phyloP scores from a whole-genome alignment of 2,797 vertebrate species.

The Sitta carolinensis region DNA sequence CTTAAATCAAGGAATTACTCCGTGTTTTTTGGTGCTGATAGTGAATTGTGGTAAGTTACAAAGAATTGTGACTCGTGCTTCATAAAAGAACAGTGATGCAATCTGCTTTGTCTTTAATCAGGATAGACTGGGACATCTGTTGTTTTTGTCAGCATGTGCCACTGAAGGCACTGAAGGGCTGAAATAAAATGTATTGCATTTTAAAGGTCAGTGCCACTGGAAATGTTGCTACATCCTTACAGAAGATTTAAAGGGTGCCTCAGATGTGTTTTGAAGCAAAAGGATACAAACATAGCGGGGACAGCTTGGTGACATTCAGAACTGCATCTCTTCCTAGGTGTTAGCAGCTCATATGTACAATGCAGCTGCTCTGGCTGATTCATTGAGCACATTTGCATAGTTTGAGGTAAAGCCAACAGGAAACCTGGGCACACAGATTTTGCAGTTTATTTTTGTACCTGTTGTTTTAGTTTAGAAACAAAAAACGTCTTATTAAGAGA shows the following conservation, averaged over 20 bases:
- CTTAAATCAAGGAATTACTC: background rate
- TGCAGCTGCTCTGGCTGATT: background rate
- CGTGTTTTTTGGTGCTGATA: background rate
- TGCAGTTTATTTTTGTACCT: background rate
- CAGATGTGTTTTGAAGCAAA: background rate
- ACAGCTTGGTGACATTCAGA: background rate
- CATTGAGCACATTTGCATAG: background rate
- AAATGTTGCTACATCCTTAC: background rate
- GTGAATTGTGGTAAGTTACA: background rate
- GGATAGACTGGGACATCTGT: background rate
- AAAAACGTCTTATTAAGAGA: background rate
- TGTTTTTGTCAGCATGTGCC: background rate
- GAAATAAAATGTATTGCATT: background rate
- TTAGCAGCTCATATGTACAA: background rate
- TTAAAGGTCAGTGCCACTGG: background rate
- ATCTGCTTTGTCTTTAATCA: background rate
- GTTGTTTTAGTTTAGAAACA: background rate
- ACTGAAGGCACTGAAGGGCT: background rate
- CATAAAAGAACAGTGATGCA: background rate
- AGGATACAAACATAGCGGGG: background rate
- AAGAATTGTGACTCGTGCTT: background rate
- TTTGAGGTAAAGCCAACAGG: background rate
- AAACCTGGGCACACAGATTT: background rate
- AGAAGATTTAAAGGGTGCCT: background rate
- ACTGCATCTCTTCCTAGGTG: background rate